A percentile compares a stretch with the other conserved stretches of the same genome.
phyloP scores from a whole-genome alignment of 2,113 vertebrate genomes.

The Sceloporus undulatus region DNA sequence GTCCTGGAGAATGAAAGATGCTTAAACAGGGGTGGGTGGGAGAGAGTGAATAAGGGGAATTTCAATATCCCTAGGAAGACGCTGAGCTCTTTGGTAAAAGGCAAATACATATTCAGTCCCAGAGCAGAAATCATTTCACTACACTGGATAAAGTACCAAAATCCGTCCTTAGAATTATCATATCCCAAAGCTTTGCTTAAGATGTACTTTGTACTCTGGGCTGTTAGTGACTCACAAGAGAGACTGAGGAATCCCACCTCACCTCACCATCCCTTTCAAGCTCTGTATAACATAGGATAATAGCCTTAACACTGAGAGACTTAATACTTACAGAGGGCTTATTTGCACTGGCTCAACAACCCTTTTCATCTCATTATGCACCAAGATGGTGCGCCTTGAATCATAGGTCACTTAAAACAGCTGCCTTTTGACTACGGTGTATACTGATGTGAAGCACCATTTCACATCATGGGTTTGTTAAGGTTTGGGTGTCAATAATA shows the following conservation, averaged over 20 bases:
- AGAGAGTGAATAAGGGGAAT: conserved; percentile 59
- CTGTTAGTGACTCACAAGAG: conserved; percentile 55
- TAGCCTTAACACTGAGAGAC: conserved; percentile 37
- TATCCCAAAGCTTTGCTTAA: conserved; percentile 61
- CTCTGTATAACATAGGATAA: conserved; percentile 43
- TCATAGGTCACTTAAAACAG: not conserved
- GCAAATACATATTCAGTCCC: conserved; percentile 62
- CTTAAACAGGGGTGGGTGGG: conserved; percentile 43
- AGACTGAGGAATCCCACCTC: not conserved
- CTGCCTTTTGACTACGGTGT: not conserved
- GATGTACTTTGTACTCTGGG: conserved; percentile 44
- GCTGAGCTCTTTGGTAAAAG: conserved; percentile 61
- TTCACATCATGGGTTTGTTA: not conserved
- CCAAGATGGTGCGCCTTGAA: not conserved
- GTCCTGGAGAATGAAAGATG: conserved; percentile 54
- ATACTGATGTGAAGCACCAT: not conserved
- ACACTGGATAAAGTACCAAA: conserved; percentile 59
- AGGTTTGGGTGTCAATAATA: not conserved
- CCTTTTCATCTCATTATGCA: conserved; percentile 13
- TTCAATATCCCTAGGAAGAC: conserved; percentile 57
- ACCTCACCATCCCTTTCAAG: conserved; percentile 41
- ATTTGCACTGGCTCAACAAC: not conserved
- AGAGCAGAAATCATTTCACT: conserved; percentile 62
- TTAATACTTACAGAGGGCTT: conserved; percentile 30
- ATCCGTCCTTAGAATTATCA: conserved; percentile 47